Evolutionary conservation across 35 echinoderm and acorn worm species (phyloP).

Genomic region (Apostichopus californicus): DNA sequence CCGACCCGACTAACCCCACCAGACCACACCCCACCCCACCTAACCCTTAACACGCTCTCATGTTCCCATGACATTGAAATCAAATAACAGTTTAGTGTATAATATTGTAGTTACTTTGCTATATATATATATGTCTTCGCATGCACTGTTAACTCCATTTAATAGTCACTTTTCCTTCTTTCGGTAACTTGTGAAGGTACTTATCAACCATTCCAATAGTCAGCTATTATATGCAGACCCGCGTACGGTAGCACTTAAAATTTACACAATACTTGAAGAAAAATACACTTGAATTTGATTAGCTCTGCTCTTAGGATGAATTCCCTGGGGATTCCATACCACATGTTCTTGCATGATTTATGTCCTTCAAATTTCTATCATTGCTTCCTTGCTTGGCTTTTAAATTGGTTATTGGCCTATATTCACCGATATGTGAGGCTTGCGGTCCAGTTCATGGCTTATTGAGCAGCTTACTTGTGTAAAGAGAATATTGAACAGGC

Average conservation of each 20-base stretch:
- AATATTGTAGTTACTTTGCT: no score
- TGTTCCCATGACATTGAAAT: no score
- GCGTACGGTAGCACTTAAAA: background rate
- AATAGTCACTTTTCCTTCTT: no score
- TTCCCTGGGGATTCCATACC: background rate
- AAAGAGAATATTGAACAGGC: background rate
- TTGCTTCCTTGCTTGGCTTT: background rate
- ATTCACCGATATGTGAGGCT: background rate
- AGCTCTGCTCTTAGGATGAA: background rate
- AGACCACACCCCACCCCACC: no score
- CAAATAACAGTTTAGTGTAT: no score
- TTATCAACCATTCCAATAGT: background rate
- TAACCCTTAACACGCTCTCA: no score
- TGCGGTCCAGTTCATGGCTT: background rate
- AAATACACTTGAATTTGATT: slow-evolving; percentile 12
- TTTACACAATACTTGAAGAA: background rate
- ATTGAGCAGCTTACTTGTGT: background rate
- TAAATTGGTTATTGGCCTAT: background rate
- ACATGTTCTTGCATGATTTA: slow-evolving; percentile 12
- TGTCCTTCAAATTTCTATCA: background rate
- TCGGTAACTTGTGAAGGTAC: no score
- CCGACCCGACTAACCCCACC: no score
- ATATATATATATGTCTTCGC: no score
- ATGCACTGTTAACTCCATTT: no score
- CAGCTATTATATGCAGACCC: background rate